Conservation (phyloP, 2,888 invertebrate species). For the Eupeodes latifasciatus region DNA sequence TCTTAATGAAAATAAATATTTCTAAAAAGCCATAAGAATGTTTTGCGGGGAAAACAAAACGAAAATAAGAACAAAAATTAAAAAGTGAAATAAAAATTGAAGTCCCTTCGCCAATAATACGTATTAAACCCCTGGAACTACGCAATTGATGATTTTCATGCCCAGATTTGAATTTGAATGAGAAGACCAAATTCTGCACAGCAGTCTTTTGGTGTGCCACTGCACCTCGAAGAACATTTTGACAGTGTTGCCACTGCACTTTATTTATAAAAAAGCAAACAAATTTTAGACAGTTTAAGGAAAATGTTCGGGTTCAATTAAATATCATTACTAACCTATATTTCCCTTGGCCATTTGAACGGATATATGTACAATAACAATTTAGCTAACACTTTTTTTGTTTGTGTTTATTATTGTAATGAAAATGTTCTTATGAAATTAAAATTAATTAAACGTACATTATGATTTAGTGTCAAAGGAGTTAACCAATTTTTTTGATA, state of each 20-base stretch:
- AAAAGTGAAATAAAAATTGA: neutral
- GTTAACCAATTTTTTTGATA: no score
- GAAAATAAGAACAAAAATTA: neutral
- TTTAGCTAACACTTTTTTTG: no score
- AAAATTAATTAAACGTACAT: no score
- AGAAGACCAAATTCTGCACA: conserved; percentile 25
- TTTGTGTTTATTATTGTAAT: no score
- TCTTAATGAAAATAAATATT: conserved; percentile 54
- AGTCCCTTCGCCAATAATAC: conserved; percentile 13
- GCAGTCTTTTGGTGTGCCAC: conserved; percentile 45
- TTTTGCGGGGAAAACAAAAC: conserved; percentile 36
- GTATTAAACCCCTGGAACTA: conserved; percentile 8
- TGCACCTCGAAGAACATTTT: neutral
- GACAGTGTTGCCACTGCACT: conserved; percentile 6
- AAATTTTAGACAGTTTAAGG: no score
- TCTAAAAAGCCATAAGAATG: conserved; percentile 39
- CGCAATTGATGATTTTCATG: conserved; percentile 56
- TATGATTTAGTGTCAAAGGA: no score
- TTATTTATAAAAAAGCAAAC: no score
- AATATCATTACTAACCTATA: no score
- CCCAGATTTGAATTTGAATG: conserved; percentile 28
- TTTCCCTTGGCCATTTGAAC: no score
- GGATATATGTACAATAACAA: no score
- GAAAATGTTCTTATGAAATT: no score
- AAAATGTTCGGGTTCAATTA: no score